Percentiles rank a stretch among this genome's conserved stretches.
phyloP scores from a whole-genome alignment of 2,113 vertebrate species.

The Muntiacus muntjak region DNA sequence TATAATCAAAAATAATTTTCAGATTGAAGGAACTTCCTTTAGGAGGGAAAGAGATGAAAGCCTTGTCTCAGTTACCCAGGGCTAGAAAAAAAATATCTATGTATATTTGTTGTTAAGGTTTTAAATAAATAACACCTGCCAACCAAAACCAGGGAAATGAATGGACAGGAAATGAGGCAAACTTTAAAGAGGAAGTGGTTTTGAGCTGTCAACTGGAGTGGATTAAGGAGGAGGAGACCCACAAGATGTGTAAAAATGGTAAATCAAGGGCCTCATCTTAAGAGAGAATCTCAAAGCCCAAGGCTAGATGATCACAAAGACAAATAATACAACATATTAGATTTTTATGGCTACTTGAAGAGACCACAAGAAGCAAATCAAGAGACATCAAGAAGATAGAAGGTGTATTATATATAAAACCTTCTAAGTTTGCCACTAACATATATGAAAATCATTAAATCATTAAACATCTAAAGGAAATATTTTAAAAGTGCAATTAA shows the following conservation, averaged over 20 bases:
- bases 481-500: background rate
- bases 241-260: background rate
- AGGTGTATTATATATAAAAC: background rate
- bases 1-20: background rate
- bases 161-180: constrained; percentile 57
- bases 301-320: background rate
- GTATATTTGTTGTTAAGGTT: background rate
- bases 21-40: constrained; percentile 12
- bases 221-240: background rate
- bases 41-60: background rate
- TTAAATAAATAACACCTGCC: constrained; percentile 23
- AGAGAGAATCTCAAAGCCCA: background rate
- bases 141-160: constrained; percentile 28
- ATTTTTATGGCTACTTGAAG: background rate
- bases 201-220: background rate
- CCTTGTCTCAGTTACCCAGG: background rate
- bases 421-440: background rate
- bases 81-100: background rate
- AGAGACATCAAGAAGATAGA: background rate
- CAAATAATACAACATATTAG: background rate
- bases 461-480: constrained; percentile 5
- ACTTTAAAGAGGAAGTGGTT: constrained; percentile 52
- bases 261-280: background rate
- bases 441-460: background rate
- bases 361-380: background rate